Evolutionary conservation across 2,113 vertebrate species (phyloP), one percentile per base, ranked within the genome.

Genomic region (Eclectus roratus): DNA sequence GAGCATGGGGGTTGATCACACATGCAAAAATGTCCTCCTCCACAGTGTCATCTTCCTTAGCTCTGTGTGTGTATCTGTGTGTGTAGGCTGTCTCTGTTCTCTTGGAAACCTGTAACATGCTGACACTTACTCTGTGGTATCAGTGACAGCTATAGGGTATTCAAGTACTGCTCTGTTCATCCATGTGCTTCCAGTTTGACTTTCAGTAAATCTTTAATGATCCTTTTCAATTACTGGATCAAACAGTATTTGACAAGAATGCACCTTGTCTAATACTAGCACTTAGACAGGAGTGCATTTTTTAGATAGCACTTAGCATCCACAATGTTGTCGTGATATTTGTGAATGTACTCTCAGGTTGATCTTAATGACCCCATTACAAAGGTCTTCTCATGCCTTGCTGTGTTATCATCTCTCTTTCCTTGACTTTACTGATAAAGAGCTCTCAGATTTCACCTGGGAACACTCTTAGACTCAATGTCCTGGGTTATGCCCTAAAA

Each of bases 131-230:
- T 53, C 60, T 88, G 37, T 74, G 71, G 33, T 78, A 64, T 95
- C 90, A 35, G 49, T 93, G 83, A 93, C 95, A 87, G 65, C 63
- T 77, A n/a, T 31, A 65, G 39, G 33, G 61, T 89, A 17, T 80
- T 91, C 72, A 82, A 97, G 90, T 49, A 85, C 49, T 94, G 68
- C 87, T 93, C 80, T 44, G 24, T 95, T 96, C 93, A 94, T 91
- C 74, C 84, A 65, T 93, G 90, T 94, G 58, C 93, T 97, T 97
- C 91, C 93, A 97, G 85, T 96, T 95, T 97, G 92, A 89, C 89
- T 96, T 96, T 94, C 93, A 96, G 96, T 97, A 97, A 98, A 97
- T 98, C 97, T 97, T 97, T 98, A 98, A 98, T 97, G 96, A 97
- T 70, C 44, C 80, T 98, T 95, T 98, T 97, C 97, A 98, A 97